A percentile compares a stretch with the other conserved stretches of the same genome.
These are phyloP conservation scores for Leiothrix lutea DNA, from an alignment of 2,113 vertebrate species.

Conservation along the genomic window DNA sequence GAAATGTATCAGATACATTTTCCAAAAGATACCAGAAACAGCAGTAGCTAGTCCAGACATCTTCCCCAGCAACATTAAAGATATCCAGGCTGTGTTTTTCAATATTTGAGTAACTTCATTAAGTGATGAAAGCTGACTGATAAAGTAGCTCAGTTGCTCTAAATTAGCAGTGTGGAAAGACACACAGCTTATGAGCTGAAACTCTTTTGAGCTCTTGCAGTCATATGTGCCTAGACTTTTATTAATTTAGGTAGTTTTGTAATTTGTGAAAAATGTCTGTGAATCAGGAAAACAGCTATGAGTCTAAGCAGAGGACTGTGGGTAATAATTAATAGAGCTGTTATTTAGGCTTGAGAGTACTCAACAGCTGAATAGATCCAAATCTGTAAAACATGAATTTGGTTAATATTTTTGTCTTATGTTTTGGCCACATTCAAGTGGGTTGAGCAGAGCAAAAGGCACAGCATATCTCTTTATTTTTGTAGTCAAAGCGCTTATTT, in stretches of 20 bases:
- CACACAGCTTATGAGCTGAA: neutral
- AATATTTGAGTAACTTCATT: neutral
- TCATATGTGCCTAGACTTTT: neutral
- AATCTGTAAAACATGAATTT: conserved; percentile 15
- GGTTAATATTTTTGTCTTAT: conserved; percentile 26
- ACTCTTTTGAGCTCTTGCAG: neutral
- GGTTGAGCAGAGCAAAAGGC: conserved; percentile 30
- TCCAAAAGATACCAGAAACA: neutral
- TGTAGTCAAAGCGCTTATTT: conserved; percentile 21
- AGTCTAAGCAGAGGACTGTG: neutral
- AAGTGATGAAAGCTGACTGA: neutral
- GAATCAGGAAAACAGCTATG: neutral
- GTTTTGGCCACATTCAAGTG: conserved; percentile 22
- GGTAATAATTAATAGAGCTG: conserved; percentile 42
- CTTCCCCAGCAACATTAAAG: neutral
- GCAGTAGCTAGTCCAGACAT: neutral
- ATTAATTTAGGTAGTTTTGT: conserved; percentile 5
- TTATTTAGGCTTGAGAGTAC: conserved; percentile 24
- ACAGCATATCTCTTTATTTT: conserved; percentile 1
- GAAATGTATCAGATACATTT: neutral
- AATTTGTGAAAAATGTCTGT: conserved; percentile 3
- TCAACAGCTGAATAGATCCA: conserved; percentile 11
- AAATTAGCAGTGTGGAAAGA: neutral
- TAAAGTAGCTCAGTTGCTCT: neutral
- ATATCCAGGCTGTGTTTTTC: neutral